Base-by-base conservation (phyloP, 1,140 invertebrate genomes). In the Microplitis demolitor region DNA sequence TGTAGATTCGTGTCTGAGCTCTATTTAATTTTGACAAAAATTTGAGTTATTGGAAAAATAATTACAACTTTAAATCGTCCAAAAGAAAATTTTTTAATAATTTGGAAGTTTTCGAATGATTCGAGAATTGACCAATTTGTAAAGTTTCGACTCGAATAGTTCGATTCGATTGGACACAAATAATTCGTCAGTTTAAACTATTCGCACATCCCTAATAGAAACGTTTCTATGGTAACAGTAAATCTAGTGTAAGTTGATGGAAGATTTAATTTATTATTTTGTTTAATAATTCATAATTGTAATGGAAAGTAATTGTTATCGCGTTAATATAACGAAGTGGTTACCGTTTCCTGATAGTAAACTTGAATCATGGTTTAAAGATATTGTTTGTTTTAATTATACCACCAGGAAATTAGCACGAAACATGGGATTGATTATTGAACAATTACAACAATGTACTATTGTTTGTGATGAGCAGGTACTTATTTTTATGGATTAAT, bases 181-280 rank as follows among this genome's bases (percentile, higher is more conserved):
- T 83, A 3, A 84, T 84, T 11, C 84, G 84, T n/a, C 84, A 83
- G 16, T 82, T 83, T 0, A 82, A 84, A 72, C 83, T 83, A 53
- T 24, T 24, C 24, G 24, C 24, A 84, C 80, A 75, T 76, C 76
- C 64, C 63, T 73, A 50, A 1, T 54, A 54, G 5, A 14, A 62
- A 31, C 31, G 68, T 71, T 63, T 63, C 69, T 60, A 16, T 71
- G 34, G 45, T 60, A 50, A 71, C 69, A 14, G 37, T 39, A 45
- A 45, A 45, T 45, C 11, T 45, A 45, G 39, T 45, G 11, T 54
- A 14, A 14, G 45, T 50, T 8, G 45, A 4, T 68, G 8, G 33
- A 9, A 11, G 8, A 58, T 35, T 56, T 33, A 34, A 24, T 24
- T 24, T 24, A 24, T 24, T 24, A 24, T 24, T 24, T 37, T 33